These are phyloP conservation scores for Lepidocolaptes lacrymiger DNA, from an alignment of 2,797 vertebrate species.

Conservation along the genomic window DNA sequence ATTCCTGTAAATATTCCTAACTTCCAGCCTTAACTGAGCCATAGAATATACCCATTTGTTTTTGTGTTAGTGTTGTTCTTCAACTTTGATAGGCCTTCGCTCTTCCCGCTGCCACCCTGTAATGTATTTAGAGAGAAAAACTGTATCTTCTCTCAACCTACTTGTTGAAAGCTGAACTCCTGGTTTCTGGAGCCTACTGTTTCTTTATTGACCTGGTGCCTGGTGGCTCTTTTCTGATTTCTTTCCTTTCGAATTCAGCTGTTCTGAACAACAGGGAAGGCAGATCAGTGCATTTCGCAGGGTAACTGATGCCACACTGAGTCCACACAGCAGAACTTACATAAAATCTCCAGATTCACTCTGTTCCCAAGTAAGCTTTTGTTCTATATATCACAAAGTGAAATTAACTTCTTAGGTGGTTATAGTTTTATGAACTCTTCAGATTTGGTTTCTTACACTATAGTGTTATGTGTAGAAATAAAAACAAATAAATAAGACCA, in stretches of 20 bases:
- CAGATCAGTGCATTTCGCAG: not conserved
- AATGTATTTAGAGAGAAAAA: not conserved
- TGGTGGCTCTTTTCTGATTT: not conserved
- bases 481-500: not conserved
- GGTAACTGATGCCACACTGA: rapidly evolving
- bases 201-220: not conserved
- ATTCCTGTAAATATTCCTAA: conserved; percentile 43
- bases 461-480: not conserved
- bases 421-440: not conserved
- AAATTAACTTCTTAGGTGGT: not conserved
- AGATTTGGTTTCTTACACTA: not conserved
- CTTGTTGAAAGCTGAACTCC: not conserved
- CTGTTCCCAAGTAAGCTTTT: not conserved
- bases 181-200: not conserved
- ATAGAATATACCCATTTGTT: not conserved
- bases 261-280: not conserved
- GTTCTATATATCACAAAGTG: not conserved
- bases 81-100: conserved; percentile 10
- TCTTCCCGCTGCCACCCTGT: not conserved
- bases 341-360: not conserved
- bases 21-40: conserved; percentile 27
- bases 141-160: not conserved
- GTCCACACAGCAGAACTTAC: not conserved
- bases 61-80: not conserved
- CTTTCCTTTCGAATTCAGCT: not conserved